A percentile compares a stretch with the other conserved stretches of the same genome.
Evolutionary conservation across 2,113 vertebrate genomes (phyloP).

Genomic region (Tamias sibiricus): DNA sequence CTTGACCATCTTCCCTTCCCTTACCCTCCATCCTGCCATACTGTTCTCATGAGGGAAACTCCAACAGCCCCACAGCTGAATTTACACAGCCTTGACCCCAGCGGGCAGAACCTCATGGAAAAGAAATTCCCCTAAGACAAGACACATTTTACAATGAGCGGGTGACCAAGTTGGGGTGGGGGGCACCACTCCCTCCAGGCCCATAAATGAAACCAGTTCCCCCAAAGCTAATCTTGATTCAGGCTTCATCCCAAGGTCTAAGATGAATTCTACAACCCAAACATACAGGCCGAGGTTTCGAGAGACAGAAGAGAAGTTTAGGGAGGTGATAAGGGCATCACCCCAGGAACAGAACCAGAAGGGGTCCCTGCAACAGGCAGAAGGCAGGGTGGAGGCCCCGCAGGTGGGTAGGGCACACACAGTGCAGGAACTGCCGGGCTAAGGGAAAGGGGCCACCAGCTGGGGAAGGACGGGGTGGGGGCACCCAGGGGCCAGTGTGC

Average conservation of each 20-base stretch:
- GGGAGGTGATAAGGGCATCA: not conserved
- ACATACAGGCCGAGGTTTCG: not conserved
- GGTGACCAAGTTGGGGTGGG: not conserved
- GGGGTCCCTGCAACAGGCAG: no score
- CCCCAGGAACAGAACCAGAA: not conserved
- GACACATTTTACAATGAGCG: not conserved
- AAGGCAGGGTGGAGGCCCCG: not conserved
- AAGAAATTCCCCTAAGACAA: not conserved
- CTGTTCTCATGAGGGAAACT: not conserved
- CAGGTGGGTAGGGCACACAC: fast-evolving
- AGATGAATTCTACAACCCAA: not conserved
- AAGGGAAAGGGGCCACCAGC: not conserved
- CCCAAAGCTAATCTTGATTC: not conserved
- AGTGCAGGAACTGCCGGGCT: not conserved
- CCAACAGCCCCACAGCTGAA: not conserved
- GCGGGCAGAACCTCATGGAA: not conserved
- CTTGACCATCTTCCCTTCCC: not conserved
- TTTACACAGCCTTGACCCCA: not conserved
- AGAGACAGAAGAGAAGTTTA: not conserved
- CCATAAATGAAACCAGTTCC: not conserved
- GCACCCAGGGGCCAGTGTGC: not conserved
- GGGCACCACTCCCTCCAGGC: no score
- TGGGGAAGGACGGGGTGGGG: not conserved
- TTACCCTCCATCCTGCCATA: not conserved
- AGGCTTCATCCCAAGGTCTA: not conserved